Evolutionary conservation across 2,113 vertebrate genomes (phyloP).

Genomic region (cat (Felis catus)): DNA sequence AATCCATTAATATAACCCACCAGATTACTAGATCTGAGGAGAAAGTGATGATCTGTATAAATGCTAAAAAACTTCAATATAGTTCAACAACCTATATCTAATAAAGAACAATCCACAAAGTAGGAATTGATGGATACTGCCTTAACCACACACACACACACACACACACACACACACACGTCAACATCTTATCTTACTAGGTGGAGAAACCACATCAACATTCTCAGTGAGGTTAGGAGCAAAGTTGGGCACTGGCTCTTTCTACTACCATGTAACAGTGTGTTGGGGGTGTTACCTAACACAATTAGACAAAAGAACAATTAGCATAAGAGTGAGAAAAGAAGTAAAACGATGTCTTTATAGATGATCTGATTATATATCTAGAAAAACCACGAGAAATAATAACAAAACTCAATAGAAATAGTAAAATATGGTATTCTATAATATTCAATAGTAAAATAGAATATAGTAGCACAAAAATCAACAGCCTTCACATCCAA

Average conservation of each 20-base stretch:
- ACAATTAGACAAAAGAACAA: neutral
- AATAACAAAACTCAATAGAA: neutral
- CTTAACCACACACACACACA: neutral
- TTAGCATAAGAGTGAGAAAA: neutral
- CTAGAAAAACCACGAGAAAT: neutral
- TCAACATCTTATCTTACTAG: neutral
- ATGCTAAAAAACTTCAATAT: neutral
- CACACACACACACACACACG: neutral
- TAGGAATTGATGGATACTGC: neutral
- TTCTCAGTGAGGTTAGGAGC: neutral
- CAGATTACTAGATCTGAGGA: neutral
- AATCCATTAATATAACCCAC: neutral
- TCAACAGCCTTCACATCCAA: neutral
- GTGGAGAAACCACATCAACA: neutral
- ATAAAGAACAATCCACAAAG: neutral
- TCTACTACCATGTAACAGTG: neutral
- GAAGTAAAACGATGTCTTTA: neutral
- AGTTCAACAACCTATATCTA: neutral
- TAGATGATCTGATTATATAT: too few species aligned
- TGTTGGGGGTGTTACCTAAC: neutral
- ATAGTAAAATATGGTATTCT: too few species aligned
- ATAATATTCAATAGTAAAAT: neutral
- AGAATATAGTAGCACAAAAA: neutral
- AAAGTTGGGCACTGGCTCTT: neutral
- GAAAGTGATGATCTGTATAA: neutral